These are phyloP conservation scores for Tichodroma muraria DNA, from an alignment of 2,113 vertebrate genomes.

Conservation along the genomic window DNA sequence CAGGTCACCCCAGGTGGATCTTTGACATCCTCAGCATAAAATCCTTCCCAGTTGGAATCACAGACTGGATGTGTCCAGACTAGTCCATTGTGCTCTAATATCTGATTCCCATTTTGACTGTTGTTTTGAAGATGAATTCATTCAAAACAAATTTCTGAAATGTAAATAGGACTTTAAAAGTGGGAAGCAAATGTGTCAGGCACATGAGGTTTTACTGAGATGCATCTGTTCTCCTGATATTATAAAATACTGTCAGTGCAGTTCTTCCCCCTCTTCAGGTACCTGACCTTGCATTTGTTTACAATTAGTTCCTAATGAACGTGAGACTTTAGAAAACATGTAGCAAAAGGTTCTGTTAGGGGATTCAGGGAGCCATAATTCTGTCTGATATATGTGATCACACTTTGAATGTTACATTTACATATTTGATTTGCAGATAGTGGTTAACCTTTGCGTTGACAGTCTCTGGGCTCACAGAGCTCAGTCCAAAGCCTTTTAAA, in stretches of 20 bases:
- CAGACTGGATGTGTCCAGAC: not conserved
- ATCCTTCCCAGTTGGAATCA: not conserved
- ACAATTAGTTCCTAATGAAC: conserved; percentile 8
- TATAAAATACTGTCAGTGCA: not conserved
- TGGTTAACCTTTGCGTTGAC: conserved; percentile 40
- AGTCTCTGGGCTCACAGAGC: conserved; percentile 11
- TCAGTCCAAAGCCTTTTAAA: not conserved
- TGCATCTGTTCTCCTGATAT: accelerated
- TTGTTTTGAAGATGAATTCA: not conserved
- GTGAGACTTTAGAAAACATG: not conserved
- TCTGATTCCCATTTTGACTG: not conserved
- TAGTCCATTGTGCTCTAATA: not conserved
- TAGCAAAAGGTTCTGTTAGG: not conserved
- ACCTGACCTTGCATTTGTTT: not conserved
- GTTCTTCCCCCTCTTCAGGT: not conserved
- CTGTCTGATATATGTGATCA: conserved; percentile 26
- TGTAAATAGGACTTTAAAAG: not conserved
- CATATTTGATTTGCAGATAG: conserved; percentile 56
- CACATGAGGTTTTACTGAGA: not conserved
- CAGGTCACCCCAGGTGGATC: not conserved
- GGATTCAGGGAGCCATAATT: conserved; percentile 5
- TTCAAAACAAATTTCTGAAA: not conserved
- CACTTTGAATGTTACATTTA: conserved; percentile 57
- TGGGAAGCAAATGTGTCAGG: not conserved
- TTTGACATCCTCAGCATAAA: not conserved